phyloP scores from a whole-genome alignment of 1,140 invertebrate genomes.

The Diachasmimorpha longicaudata region DNA sequence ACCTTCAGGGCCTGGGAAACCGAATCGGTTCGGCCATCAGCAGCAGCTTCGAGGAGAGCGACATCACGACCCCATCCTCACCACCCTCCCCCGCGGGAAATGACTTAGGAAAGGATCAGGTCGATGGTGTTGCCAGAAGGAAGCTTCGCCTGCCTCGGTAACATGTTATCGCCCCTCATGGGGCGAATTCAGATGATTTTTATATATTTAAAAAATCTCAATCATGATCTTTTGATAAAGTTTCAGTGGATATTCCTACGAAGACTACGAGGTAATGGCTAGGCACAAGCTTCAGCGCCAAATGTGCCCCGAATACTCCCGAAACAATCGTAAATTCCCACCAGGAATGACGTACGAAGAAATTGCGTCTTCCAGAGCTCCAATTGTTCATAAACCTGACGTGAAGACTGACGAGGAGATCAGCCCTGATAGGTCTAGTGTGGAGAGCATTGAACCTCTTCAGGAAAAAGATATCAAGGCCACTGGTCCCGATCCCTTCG shows the following conservation, averaged over 20 bases:
- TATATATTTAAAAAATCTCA: neutral
- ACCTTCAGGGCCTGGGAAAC: constrained; percentile 57
- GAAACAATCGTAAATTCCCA: constrained; percentile 48
- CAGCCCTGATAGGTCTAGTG: constrained; percentile 53
- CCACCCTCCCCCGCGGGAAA: constrained; percentile 36
- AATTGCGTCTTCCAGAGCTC: constrained; percentile 54
- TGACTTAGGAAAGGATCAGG: constrained; percentile 17
- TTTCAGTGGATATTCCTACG: constrained; percentile 52
- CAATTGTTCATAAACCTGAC: constrained; percentile 37
- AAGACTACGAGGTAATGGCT: constrained; percentile 60
- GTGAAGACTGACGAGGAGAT: constrained; percentile 43
- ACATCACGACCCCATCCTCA: constrained; percentile 49
- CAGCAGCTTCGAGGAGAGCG: constrained; percentile 58
- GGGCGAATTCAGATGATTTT: too few relatives aligned
- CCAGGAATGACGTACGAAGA: constrained; percentile 60
- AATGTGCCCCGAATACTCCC: constrained; percentile 40
- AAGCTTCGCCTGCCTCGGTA: constrained; percentile 53
- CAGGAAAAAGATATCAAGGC: constrained; percentile 61
- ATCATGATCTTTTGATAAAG: constrained; percentile 23
- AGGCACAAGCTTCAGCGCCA: constrained; percentile 59
- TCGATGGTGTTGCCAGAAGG: constrained; percentile 26
- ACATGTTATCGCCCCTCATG: neutral
- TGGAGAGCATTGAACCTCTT: constrained; percentile 57
- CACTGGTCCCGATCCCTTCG: constrained; percentile 63
- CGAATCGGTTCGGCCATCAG: constrained; percentile 57